These are phyloP conservation scores for Atta colombica DNA, from an alignment of 1,140 invertebrate species.

Conservation along the genomic window DNA sequence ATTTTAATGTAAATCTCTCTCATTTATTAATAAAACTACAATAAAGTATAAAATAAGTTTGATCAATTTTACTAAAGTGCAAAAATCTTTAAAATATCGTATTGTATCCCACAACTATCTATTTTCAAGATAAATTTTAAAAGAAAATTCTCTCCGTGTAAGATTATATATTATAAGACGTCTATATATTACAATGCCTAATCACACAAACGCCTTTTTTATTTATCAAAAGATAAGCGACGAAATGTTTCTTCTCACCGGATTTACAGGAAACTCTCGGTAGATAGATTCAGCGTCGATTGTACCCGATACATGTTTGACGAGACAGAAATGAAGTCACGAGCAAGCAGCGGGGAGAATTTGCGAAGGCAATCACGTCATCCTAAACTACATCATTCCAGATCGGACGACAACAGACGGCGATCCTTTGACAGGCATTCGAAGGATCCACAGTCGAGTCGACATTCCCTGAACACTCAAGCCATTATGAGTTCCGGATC, in stretches of 20 bases:
- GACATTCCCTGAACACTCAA: slow-evolving; percentile 82
- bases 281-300: slow-evolving; percentile 81
- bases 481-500: slow-evolving; percentile 67
- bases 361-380: slow-evolving; percentile 75
- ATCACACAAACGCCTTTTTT: background rate
- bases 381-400: slow-evolving; percentile 83
- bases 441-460: slow-evolving; percentile 81
- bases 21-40: too few species aligned
- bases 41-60: too few species aligned
- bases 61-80: too few species aligned
- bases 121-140: too few species aligned
- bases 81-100: too few species aligned
- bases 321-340: slow-evolving; percentile 79
- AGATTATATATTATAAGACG: background rate
- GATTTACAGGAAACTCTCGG: slow-evolving; percentile 78
- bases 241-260: background rate
- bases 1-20: too few species aligned
- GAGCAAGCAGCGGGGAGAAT: slow-evolving; percentile 82
- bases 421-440: slow-evolving; percentile 83
- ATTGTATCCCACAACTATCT: too few species aligned
- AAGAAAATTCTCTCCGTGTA: background rate
- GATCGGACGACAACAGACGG: slow-evolving; percentile 83
- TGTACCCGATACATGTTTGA: slow-evolving; percentile 79
- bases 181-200: background rate
- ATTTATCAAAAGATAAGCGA: slow-evolving; percentile 10